Evolutionary conservation across 2,797 vertebrate genomes (phyloP), one percentile per base, ranked within the genome.

Genomic region (Mormyrus hasselquistii): DNA sequence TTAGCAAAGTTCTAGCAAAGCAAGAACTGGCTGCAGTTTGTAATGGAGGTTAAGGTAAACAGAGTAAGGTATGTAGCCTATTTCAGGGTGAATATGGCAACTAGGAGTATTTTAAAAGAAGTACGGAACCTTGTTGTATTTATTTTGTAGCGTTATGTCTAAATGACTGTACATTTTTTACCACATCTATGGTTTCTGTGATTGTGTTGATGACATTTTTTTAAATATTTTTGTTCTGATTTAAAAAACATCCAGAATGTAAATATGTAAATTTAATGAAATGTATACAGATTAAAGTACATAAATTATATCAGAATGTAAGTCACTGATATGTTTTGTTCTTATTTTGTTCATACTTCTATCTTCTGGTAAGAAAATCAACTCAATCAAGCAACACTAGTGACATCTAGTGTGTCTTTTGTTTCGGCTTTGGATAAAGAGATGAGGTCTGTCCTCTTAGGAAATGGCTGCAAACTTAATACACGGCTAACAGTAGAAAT

Each of bases 381-480:
- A 14, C 44, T 49, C 55, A 47, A 34, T 44, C 90, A 92, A 97
- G 97, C 94, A 96, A 95, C 98, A 98, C 98, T 97, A 99, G 97
- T 97, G 98, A 97, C 98, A 97, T 97, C 98, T 99, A 99, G 98
- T 96, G 98, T 96, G 96, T 93, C 95, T 97, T 44, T 83, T 14
- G 29, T 25, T 87, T 89, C 73, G 25, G 25, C 82, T 86, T 14
- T 50, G 52, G 85, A 50, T 16, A 10, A 34, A 38, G 73, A 44
- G 73, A n/a, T 7, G 16, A 41, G 69, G 50, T 22, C 79, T 62
- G 53, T n/a, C 79, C 53, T 49, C n/a, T 3, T n/a, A 29, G 76
- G 22, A 38, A 49, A 25, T 41, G 55, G 50, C 76, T n/a, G 38
- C 25, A 29, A 57, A 84, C 14, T 8, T 44, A 29, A 49, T 53